phyloP scores from a whole-genome alignment of 2,888 invertebrate genomes.

The Copidosoma aretas region DNA sequence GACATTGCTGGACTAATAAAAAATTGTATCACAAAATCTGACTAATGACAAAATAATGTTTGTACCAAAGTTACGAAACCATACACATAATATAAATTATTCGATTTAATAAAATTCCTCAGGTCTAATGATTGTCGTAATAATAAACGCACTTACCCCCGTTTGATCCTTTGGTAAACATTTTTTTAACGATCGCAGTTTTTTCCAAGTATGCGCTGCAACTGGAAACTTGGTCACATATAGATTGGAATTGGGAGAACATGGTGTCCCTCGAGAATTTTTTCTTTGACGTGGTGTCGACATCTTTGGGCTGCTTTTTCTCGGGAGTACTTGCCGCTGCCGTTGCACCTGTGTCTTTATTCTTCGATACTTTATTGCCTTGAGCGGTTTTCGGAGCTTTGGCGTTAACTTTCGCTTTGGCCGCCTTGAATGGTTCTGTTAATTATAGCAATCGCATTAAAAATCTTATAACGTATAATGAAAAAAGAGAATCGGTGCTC shows the following conservation, averaged over 20 bases:
- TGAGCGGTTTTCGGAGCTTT: conserved; percentile 24
- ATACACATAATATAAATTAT: too few species aligned
- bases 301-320: conserved; percentile 40
- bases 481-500: neutral
- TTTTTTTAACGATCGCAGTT: conserved; percentile 73
- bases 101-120: too few species aligned
- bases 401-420: conserved; percentile 31
- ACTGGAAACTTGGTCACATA: conserved; percentile 80
- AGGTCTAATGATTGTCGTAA: neutral
- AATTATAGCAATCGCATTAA: neutral
- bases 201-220: conserved; percentile 83
- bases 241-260: conserved; percentile 77
- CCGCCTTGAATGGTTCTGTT: conserved; percentile 47
- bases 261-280: conserved; percentile 69
- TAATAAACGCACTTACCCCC: conserved; percentile 43
- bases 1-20: too few species aligned
- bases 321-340: neutral
- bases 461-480: neutral
- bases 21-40: too few species aligned
- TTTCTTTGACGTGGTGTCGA: conserved; percentile 9
- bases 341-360: neutral
- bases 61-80: too few species aligned
- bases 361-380: neutral
- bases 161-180: conserved; percentile 68
- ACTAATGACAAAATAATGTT: too few species aligned